Evolutionary conservation across 2,888 invertebrate genomes (phyloP).

Genomic region (Napeogenes sylphis): DNA sequence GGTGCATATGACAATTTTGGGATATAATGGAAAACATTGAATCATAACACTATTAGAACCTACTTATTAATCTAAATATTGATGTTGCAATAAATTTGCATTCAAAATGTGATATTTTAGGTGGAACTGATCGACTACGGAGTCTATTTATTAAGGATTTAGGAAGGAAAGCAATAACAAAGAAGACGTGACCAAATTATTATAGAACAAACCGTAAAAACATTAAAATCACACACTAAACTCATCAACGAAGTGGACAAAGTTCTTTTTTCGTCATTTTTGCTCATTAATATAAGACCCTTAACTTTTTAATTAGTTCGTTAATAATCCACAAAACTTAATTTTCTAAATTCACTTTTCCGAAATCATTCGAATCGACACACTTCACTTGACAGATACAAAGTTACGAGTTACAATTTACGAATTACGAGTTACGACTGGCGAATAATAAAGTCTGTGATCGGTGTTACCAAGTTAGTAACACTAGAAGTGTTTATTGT

Average conservation of each 20-base stretch:
- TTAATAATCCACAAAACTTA: constrained; percentile 1
- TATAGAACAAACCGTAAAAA: constrained; percentile 62
- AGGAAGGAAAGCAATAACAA: constrained; percentile 25
- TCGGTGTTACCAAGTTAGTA: neutral
- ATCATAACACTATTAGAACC: too few relatives aligned
- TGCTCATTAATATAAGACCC: constrained; percentile 18
- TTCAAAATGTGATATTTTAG: too few relatives aligned
- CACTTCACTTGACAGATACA: constrained; percentile 20
- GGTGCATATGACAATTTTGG: neutral
- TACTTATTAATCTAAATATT: too few relatives aligned
- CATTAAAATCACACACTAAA: constrained; percentile 52
- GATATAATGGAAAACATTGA: neutral
- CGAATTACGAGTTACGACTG: neutral
- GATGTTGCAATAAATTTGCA: too few relatives aligned
- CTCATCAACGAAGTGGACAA: constrained; percentile 13
- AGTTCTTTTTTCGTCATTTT: constrained; percentile 16
- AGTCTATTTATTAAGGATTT: constrained; percentile 4
- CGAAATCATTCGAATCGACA: constrained; percentile 23
- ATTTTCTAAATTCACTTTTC: constrained; percentile 11
- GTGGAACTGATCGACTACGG: neutral
- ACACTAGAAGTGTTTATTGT: too few relatives aligned
- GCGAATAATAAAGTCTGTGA: neutral
- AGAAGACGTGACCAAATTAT: constrained; percentile 56
- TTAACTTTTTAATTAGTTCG: constrained; percentile 7
- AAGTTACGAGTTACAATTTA: constrained; percentile 4